Conservation (phyloP, 2,888 invertebrate species). For the Gymnosoma rotundatum region DNA sequence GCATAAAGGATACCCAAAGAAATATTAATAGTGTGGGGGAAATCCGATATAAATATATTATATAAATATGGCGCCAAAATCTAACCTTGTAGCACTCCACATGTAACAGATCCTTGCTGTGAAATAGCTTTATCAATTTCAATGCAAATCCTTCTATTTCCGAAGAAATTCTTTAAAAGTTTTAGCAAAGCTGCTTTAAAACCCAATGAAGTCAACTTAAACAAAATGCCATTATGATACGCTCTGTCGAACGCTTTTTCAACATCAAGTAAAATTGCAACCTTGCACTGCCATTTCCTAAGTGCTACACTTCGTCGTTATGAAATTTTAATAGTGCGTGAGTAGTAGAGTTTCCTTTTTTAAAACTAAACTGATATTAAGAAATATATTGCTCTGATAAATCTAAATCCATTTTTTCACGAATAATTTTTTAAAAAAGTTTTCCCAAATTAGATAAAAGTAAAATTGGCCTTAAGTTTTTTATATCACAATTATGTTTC, state of each 20-base stretch:
- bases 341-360: neutral
- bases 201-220: neutral
- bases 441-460: too few relatives aligned
- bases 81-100: neutral
- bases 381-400: neutral
- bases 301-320: neutral
- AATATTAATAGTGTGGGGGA: neutral
- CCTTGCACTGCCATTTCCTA: neutral
- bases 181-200: neutral
- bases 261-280: neutral
- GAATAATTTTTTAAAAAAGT: neutral
- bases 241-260: neutral
- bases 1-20: too few relatives aligned
- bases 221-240: too few relatives aligned
- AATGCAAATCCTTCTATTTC: neutral
- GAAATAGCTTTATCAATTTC: neutral
- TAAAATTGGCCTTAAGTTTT: too few relatives aligned
- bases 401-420: neutral
- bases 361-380: neutral
- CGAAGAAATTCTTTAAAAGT: neutral
- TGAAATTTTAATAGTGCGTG: neutral
- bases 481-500: too few relatives aligned
- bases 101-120: neutral
- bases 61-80: neutral
- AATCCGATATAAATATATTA: neutral